Evolutionary conservation across 2,888 invertebrate genomes (phyloP), one percentile per base, ranked within the genome.

Genomic region (Sisyra terminalis): DNA sequence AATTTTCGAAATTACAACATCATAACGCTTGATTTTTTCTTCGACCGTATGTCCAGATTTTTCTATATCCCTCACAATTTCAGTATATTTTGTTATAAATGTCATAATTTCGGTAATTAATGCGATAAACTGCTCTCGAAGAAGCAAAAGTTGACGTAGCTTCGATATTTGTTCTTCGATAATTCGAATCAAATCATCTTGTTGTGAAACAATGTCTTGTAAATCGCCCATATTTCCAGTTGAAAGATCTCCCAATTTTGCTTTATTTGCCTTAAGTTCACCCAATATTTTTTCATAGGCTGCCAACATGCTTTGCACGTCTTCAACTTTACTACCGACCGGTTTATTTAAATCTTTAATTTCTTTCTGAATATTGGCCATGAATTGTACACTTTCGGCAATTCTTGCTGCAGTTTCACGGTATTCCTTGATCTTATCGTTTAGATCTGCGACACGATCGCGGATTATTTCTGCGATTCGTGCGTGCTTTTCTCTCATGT

Each of bases 51-150:
- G 80, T 9, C 81, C 83, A 0, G 85, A 79, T 55, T 78, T 81
- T 57, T 90, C 89, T 48, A 92, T 86, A 51, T 88, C 86, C 8
- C 78, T 68, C 1, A 89, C 81, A 2, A 88, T 73, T 53, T 84
- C 85, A 0, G 85, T 86, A 56, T 89, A 88, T 55, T 86, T 87
- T 29, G 82, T 71, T 45, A 90, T 84, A 52, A 90, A 90, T 2
- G 81, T 82, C 57, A 80, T 80, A 17, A 92, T 89, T 61, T 90
- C 89, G 39, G 84, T 84, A 5, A 90, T 77, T 3, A 90, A 65
- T 0, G 83, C 79, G 42, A 88, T 77, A 61, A 87, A 93, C 55
- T 92, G 90, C 57, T 94, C 90, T 10, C 93, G 73, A 8, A 93
- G 58, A 2, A 85, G 58, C 10, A 92, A 58, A 1, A 90, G 65